These are phyloP conservation scores for Drosophila demipolita DNA, from an alignment of 2,888 invertebrate genomes.

Conservation along the genomic window DNA sequence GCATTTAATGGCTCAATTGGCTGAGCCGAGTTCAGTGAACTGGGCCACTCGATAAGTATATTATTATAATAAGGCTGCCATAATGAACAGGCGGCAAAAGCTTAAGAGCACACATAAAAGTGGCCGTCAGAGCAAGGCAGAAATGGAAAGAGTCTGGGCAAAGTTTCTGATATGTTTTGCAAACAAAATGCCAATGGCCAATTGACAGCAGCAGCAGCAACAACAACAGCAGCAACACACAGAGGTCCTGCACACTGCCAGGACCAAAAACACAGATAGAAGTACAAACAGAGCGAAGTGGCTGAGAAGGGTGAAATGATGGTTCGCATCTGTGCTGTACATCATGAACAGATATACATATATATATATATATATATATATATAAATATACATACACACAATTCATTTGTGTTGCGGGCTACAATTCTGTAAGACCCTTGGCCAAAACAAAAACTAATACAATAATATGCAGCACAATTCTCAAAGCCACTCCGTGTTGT, in stretches of 20 bases:
- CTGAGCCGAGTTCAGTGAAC: conserved; percentile 56
- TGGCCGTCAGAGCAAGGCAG: conserved; percentile 1
- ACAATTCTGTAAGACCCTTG: conserved; percentile 49
- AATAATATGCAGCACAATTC: conserved; percentile 73
- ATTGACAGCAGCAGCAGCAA: conserved; percentile 61
- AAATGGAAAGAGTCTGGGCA: conserved; percentile 46
- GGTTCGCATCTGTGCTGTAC: conserved; percentile 47
- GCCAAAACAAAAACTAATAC: conserved; percentile 66
- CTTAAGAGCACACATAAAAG: conserved; percentile 53
- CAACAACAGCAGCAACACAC: conserved; percentile 5
- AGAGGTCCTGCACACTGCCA: conserved; percentile 40
- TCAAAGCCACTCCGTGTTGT: conserved; percentile 35
- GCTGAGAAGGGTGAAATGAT: conserved; percentile 38
- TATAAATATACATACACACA: conserved; percentile 12
- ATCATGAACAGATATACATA: conserved; percentile 26
- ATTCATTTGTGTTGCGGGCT: conserved; percentile 37
- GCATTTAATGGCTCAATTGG: conserved; percentile 40
- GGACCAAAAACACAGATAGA: conserved; percentile 61
- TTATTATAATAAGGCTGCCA: conserved; percentile 68
- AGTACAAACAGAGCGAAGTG: conserved; percentile 60
- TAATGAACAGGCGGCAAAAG: conserved; percentile 67
- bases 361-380: not conserved
- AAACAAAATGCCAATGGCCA: conserved; percentile 77
- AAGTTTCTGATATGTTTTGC: conserved; percentile 78
- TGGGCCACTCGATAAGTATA: conserved; percentile 67